Evolutionary conservation across 2,113 vertebrate species (phyloP), one percentile per base, ranked within the genome.

Genomic region (Parus major): DNA sequence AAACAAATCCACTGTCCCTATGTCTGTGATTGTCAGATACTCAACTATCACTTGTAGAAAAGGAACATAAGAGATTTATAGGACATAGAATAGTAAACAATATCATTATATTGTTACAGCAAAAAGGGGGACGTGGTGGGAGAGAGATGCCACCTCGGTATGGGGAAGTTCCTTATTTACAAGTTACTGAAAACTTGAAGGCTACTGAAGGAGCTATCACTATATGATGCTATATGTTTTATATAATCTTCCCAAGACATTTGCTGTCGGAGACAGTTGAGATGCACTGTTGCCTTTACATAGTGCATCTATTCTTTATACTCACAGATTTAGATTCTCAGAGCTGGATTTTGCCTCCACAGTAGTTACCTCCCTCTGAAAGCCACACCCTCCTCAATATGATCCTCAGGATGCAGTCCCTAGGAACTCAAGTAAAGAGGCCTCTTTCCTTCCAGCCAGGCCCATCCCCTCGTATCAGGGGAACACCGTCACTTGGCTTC

Each of bases 401-500:
- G 55, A 88, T 83, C 23, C 7, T 86, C 55, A 80, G 71, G 64
- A 72, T 83, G 47, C 39, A 81, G 19, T 35, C 22, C 27, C 24
- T 36, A 75, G 35, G 35, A 91, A 49, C 21, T 71, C 39, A 82
- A 77, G 50, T 81, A 57, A 80, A 90, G 59, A 86, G 82, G 80
- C 83, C 92, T 78, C 69, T 76, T 96, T 86, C 83, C 79, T 81
- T 94, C 64, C 72, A 81, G 50, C 41, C 56, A 83, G 60, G 82
- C 72, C 80, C 41, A 79, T 86, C 64, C 72, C 33, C n/a, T 96
- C 3, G 0, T 93, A 95, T 92, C 95, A 95, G 44, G 92, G 39
- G 42, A 88, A 78, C 86, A 64, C 27, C 60, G 69, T 60, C 56
- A 63, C 56, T 92, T 94, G 96, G 94, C 88, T 95, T 12, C 41